phyloP scores from a whole-genome alignment of 2,113 vertebrate genomes.

The Oreotrochilus melanogaster region DNA sequence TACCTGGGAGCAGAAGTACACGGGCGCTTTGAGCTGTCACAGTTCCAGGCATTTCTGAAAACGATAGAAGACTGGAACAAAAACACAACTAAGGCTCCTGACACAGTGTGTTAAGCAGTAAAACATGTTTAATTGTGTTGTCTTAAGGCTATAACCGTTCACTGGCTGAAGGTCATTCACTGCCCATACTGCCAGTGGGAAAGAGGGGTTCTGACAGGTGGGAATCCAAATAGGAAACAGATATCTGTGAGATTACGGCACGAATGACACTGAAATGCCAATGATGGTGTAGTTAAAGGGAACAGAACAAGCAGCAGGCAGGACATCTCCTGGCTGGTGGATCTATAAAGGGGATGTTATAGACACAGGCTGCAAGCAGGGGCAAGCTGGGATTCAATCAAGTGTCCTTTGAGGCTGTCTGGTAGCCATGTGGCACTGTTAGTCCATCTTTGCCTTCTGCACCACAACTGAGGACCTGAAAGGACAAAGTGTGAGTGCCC shows the following conservation, averaged over 20 bases:
- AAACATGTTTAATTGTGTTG: conserved; percentile 54
- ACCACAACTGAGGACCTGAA: no score
- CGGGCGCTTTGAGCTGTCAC: conserved; percentile 55
- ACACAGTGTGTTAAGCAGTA: conserved; percentile 20
- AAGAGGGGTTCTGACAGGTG: conserved; percentile 23
- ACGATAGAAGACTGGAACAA: conserved; percentile 56
- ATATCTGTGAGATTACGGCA: not conserved
- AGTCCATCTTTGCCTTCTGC: not conserved
- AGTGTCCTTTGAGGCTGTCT: not conserved
- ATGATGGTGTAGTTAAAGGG: not conserved
- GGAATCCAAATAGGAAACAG: conserved; percentile 21
- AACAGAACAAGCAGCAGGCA: not conserved
- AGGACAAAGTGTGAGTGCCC: accelerated
- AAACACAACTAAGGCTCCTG: conserved; percentile 37
- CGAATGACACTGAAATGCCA: not conserved
- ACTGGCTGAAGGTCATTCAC: conserved; percentile 29
- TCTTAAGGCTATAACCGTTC: conserved; percentile 41
- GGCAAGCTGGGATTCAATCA: not conserved
- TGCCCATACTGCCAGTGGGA: not conserved
- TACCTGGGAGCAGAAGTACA: conserved; percentile 32
- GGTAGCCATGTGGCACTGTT: accelerated
- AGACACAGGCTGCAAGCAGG: not conserved
- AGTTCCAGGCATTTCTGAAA: conserved; percentile 47
- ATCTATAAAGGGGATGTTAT: not conserved
- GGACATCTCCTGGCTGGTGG: not conserved